Evolutionary conservation across 2,888 invertebrate species (phyloP).

Genomic region (Drosophila meridiana): DNA sequence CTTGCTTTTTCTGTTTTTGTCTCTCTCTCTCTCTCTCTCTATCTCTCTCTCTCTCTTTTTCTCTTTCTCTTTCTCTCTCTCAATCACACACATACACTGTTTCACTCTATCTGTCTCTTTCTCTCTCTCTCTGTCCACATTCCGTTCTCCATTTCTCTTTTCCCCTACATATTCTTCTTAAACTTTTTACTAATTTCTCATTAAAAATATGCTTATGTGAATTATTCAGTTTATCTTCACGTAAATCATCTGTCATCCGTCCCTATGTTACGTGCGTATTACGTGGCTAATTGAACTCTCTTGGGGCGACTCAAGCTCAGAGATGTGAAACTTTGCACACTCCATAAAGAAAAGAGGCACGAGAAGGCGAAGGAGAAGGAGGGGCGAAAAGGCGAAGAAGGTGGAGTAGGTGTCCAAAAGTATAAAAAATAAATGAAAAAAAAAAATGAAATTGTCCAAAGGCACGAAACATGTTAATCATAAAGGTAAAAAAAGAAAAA

Average conservation of each 20-base stretch:
- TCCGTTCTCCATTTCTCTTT: not conserved
- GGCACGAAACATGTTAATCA: constrained; percentile 64
- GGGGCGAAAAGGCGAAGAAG: not conserved
- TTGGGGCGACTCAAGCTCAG: not conserved
- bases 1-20: not conserved
- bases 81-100: not conserved
- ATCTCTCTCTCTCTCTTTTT: not conserved
- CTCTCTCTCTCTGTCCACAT: not conserved
- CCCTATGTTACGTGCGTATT: not conserved
- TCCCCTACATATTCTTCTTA: not conserved
- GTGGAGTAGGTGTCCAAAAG: constrained; percentile 2
- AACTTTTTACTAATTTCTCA: not conserved
- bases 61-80: not conserved
- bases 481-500: constrained; percentile 19
- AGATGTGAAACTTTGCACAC: not conserved
- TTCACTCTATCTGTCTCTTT: not conserved
- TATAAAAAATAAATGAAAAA: not conserved
- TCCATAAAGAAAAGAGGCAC: not conserved
- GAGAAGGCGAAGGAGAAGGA: not conserved
- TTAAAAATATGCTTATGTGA: not conserved
- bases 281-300: constrained; percentile 6
- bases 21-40: not conserved
- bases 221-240: not conserved
- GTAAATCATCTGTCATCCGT: not conserved
- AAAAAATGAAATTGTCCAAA: constrained; percentile 41